Conservation (phyloP, 2,797 vertebrate species). For the Philypnodon macrostomus region DNA sequence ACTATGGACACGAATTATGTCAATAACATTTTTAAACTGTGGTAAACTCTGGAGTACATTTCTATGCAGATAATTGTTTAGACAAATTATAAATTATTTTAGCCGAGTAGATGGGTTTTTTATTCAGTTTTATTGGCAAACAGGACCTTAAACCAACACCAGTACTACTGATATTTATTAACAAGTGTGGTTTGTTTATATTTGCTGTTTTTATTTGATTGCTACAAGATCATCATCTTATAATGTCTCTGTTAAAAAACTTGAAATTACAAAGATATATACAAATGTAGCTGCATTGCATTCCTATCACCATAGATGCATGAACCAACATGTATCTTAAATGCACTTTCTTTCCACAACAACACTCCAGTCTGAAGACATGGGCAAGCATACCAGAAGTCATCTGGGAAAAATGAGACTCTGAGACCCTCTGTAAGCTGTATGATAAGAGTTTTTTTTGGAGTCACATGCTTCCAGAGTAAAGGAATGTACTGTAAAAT, state of each 20-base stretch:
- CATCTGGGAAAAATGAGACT: too few relatives aligned
- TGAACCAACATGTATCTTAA: conserved; percentile 15
- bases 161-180: too few relatives aligned
- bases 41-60: too few relatives aligned
- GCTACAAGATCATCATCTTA: not conserved
- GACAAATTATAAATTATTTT: conserved; percentile 37
- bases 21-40: too few relatives aligned
- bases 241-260: conserved; percentile 4
- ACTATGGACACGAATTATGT: not conserved
- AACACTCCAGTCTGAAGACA: too few relatives aligned
- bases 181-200: not conserved
- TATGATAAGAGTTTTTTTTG: too few relatives aligned
- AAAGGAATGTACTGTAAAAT: too few relatives aligned
- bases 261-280: conserved; percentile 10
- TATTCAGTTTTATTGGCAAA: conserved; percentile 33
- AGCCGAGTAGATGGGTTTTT: conserved; percentile 36
- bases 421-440: too few relatives aligned
- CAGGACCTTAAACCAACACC: too few relatives aligned
- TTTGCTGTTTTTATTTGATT: conserved; percentile 13
- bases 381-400: too few relatives aligned
- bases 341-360: conserved; percentile 33
- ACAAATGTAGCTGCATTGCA: conserved; percentile 9
- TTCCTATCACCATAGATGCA: conserved; percentile 18
- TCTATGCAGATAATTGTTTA: too few relatives aligned
- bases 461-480: too few relatives aligned